phyloP scores from a whole-genome alignment of 2,797 vertebrate genomes.

The Arremon aurantiirostris region DNA sequence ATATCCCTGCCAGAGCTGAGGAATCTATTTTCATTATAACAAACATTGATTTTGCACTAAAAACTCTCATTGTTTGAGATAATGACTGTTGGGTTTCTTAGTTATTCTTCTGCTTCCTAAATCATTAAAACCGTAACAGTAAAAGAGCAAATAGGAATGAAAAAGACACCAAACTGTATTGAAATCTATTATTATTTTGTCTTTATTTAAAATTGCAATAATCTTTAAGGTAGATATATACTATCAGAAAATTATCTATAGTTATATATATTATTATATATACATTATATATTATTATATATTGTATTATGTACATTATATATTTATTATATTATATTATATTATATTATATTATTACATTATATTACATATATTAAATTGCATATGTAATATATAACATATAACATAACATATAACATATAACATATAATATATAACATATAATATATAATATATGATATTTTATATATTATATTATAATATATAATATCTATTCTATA shows the following conservation, averaged over 20 bases:
- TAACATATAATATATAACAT: no score
- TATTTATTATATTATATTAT: no score
- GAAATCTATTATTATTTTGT: neutral
- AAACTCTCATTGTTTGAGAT: conserved; percentile 83
- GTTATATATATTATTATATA: no score
- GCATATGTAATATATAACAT: no score
- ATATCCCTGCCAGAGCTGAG: conserved; percentile 72
- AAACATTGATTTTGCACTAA: conserved; percentile 83
- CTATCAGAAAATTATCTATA: neutral
- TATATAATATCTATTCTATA: no score
- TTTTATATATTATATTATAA: no score
- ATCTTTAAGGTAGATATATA: neutral
- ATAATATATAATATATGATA: no score
- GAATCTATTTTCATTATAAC: conserved; percentile 83
- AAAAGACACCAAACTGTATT: neutral
- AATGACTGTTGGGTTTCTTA: conserved; percentile 78
- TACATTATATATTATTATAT: no score
- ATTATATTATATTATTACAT: no score
- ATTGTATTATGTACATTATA: no score
- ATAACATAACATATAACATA: no score
- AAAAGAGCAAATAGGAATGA: conserved; percentile 51
- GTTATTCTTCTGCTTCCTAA: conserved; percentile 79
- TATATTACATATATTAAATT: no score
- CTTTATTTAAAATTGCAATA: neutral
- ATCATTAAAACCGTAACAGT: conserved; percentile 71